Percentiles rank a stretch among this genome's conserved stretches.
Conservation (phyloP, 2,888 invertebrate genomes). For the Doris montereyensis region DNA sequence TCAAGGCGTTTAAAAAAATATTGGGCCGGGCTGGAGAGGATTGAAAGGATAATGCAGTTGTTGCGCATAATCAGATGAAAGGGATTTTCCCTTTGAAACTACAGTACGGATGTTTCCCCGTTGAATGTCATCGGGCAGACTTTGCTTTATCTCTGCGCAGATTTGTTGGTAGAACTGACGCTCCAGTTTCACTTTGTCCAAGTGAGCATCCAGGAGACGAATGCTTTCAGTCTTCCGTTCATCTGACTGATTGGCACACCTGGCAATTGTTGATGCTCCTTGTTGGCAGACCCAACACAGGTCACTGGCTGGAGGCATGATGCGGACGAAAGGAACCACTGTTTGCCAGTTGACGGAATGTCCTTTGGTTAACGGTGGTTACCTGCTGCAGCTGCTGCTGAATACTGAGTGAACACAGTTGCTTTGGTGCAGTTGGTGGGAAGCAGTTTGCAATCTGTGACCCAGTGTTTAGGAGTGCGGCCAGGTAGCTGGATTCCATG, state of each 20-base stretch:
- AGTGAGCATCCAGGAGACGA: not conserved
- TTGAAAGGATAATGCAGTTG: slow-evolving; percentile 45
- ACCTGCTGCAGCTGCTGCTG: not conserved
- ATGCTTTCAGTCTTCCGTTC: not conserved
- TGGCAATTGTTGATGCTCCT: not conserved
- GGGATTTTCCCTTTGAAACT: not conserved
- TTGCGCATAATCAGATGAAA: slow-evolving; percentile 41
- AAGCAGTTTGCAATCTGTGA: not conserved
- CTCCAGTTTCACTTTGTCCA: slow-evolving; percentile 24
- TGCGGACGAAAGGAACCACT: not conserved
- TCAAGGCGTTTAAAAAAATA: slow-evolving; percentile 43
- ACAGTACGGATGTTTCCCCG: no score
- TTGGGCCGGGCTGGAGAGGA: slow-evolving; percentile 48
- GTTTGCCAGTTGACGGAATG: not conserved
- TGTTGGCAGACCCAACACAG: slow-evolving; percentile 16
- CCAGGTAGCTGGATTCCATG: slow-evolving; percentile 43
- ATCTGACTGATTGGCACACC: not conserved
- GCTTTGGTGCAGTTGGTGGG: not conserved
- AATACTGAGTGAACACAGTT: not conserved
- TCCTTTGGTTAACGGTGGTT: not conserved
- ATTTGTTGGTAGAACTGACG: not conserved
- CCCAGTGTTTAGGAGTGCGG: slow-evolving; percentile 5
- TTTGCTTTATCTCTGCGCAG: no score
- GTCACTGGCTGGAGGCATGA: slow-evolving; percentile 14
- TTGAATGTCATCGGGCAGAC: no score